Evolutionary conservation across 1,140 invertebrate species (phyloP), one percentile per base, ranked within the genome.

Genomic region (Drosophila bocqueti): DNA sequence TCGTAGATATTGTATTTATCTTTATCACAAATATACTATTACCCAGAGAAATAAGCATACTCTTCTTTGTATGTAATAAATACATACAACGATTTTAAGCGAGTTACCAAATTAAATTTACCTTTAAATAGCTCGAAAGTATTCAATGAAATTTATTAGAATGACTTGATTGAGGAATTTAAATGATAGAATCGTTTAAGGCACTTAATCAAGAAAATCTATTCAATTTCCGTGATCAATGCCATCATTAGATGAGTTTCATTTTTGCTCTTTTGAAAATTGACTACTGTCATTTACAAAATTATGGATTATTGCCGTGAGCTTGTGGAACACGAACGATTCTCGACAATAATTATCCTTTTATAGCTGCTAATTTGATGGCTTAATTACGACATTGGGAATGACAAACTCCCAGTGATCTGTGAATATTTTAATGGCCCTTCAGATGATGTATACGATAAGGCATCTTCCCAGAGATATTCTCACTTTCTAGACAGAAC

Each of bases 401-500:
- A 66, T 50, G 74, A 67, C 74, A 76, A 76, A 67, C 55, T 61
- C 43, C 26, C 31, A 50, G 58, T 68, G 42, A 77, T 77, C 43
- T 68, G 38, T 45, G n/a, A 68, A 77, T 36, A 43, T 57, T 68
- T 50, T 76, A 68, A 61, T 76, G 40, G n/a, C n/a, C 21, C 34
- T 42, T 58, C 11, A 42, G 43, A 54, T 52, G 29, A 59, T 36
- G 16, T 36, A 18, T 11, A 36, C 36, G 15, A 49, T 42, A 50
- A 13, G 18, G 18, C 43, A 34, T 24, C 29, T 36, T 59, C 45
- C 38, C 24, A 31, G 26, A 31, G 31, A 68, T 47, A 29, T 77
- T 77, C 74, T 68, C 63, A 55, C 55, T 77, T 77, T 67, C 74
- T 54, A 61, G 55, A 52, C 16, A 63, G 69, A 89, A 90, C 66